Evolutionary conservation across 2,113 vertebrate species (phyloP), one percentile per base, ranked within the genome.

Genomic region (Arvicanthis niloticus): DNA sequence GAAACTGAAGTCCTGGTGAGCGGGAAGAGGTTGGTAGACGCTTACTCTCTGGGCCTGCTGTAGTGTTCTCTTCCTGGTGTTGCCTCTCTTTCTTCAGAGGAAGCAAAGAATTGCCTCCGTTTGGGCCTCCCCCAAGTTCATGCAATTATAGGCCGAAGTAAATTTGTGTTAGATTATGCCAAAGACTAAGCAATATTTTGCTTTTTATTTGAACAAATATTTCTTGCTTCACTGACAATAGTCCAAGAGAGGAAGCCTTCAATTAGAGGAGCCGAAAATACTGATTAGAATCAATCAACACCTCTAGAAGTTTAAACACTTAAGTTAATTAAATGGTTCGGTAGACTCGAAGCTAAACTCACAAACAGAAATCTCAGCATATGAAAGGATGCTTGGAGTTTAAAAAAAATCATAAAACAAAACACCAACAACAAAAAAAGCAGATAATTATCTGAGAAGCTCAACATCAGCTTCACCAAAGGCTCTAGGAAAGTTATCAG

Each of bases 321-420:
- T 97, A 97, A 96, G 97, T 98, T 98, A 98, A 98, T 98, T 97
- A 98, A 98, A 98, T 90, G 96, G 91, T 94, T 98, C 93, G 95
- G 95, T 98, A 98, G 97, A 97, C 96, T 90, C 96, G 93, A 97
- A 93, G 72, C 31, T 88, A 81, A 96, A 96, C 21, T 98, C 60
- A 31, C 80, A 95, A 98, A 97, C 77, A 97, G 97, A 97, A 97
- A 98, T 95, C 53, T 72, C 81, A 65, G 73, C 68, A 70, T 88
- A 98, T 98, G 86, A 97, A 96, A 97, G 92, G 88, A 95, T 95
- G 96, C 81, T 97, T 93, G 94, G 93, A 96, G 26, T 65, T 97
- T 67, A 91, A 89, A 81, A 76, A 56, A 37, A 53, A 80, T 0
- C 3, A 12, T 11, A 19, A 60, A 93, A 89, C 8, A 26, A 65